Evolutionary conservation across 2,888 invertebrate species (phyloP), one percentile per base, ranked within the genome.

Genomic region (Cephus rjabovi): DNA sequence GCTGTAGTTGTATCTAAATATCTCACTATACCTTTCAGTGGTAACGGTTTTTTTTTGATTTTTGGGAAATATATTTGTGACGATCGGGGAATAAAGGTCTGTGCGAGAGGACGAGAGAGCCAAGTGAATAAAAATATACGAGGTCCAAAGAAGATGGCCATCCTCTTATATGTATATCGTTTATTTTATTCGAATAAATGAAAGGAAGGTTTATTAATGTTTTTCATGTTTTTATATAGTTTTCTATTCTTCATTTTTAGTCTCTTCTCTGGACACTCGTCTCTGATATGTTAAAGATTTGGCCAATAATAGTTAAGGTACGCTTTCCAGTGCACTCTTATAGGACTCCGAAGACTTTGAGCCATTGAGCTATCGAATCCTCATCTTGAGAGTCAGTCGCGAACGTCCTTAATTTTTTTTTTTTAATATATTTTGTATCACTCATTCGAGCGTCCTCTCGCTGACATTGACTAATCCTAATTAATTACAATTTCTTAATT

Each of bases 201-300:
- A 70, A 33, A 3, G 70, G 30, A 11, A 70, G 12, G 33, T 30
- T 70, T 33, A 1, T 6, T 70, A 6, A 70, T 15, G 30, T 70
- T 69, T 69, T 12, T 69, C 69, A 30, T 37, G 12, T 37, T 15
- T 40, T 40, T 15, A 6, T 40, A 40, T 40, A 6, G 1, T 15
- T 40, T 40, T 40, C 40, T 56, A 23, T 56, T 37, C 15, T 56
- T 56, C 23, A 9, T 23, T 15, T 40, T 15, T 23, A 23, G 56
- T 56, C 56, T 56, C 56, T 23, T 23, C 56, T 23, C 56, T 56
- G 56, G 56, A 56, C 34, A 15, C 71, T 71, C 71, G 71, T 11
- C 75, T 82, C 85, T 90, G 90, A 90, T 90, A 90, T 90, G 90
- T 90, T 82, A 81, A 84, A 83, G 86, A 85, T 87, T 84, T 84